These are phyloP conservation scores for Hippasteria phrygiana DNA, from an alignment of 53 echinoderm and acorn worm genomes.

Conservation along the genomic window DNA sequence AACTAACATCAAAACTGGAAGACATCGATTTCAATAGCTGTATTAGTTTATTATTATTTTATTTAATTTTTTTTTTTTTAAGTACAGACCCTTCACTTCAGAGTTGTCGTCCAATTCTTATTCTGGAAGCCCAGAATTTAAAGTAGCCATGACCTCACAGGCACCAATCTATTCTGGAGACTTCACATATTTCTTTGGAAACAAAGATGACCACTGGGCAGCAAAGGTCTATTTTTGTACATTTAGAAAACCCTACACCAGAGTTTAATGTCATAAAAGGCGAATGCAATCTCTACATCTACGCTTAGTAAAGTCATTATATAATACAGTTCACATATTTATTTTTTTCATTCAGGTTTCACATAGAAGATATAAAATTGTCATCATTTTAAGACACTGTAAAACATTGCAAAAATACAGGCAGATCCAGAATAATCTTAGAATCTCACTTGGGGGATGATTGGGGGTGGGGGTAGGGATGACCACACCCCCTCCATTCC, in stretches of 20 bases:
- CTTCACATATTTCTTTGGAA: neutral
- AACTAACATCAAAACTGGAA: constrained; percentile 68
- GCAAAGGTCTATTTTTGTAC: no score
- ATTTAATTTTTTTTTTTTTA: neutral
- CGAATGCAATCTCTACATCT: constrained; percentile 13
- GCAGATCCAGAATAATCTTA: neutral
- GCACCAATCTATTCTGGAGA: constrained; percentile 31
- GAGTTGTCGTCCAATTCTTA: no score
- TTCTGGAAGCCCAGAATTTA: neutral
- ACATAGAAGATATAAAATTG: constrained; percentile 25
- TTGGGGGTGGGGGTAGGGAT: no score
- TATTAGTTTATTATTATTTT: neutral
- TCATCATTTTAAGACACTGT: constrained; percentile 23
- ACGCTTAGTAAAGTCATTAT: neutral
- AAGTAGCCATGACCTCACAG: constrained; percentile 21
- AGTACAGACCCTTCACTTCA: no score
- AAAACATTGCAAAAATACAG: constrained; percentile 22
- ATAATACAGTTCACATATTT: neutral
- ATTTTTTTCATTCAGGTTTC: neutral
- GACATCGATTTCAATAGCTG: constrained; percentile 39
- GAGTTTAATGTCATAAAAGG: neutral
- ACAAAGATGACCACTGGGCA: neutral
- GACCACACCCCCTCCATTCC: no score
- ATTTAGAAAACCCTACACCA: no score
- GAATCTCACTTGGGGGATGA: no score